Conservation (phyloP, 2,888 invertebrate genomes). For the Brachynemurus nebulosus region DNA sequence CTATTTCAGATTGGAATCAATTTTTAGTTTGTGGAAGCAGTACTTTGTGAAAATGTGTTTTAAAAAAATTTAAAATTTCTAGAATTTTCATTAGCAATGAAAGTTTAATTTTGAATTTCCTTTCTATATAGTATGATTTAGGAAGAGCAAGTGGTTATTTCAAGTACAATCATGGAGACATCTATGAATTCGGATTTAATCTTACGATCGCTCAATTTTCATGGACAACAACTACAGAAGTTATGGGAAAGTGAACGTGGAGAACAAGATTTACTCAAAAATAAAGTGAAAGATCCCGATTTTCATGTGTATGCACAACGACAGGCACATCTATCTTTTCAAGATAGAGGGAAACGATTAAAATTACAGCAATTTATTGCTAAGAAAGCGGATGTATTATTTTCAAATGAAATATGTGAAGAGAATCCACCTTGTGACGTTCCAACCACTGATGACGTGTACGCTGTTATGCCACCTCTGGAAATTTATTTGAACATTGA, state of each 20-base stretch:
- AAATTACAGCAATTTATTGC: slow-evolving; percentile 80
- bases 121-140: no score
- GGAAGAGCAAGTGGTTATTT: no score
- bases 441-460: slow-evolving; percentile 46
- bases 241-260: slow-evolving; percentile 77
- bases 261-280: slow-evolving; percentile 53
- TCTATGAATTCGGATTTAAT: slow-evolving; percentile 41
- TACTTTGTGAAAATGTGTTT: no score
- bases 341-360: slow-evolving; percentile 67
- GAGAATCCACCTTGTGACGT: slow-evolving; percentile 36
- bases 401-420: slow-evolving; percentile 39
- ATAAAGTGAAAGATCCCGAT: slow-evolving; percentile 46
- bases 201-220: slow-evolving; percentile 64
- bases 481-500: slow-evolving; percentile 75
- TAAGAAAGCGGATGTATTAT: slow-evolving; percentile 68
- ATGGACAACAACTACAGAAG: slow-evolving; percentile 77
- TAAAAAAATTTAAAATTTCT: no score
- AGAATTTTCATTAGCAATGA: no score
- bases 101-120: no score
- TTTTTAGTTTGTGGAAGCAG: no score
- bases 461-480: slow-evolving; percentile 73
- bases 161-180: slow-evolving; percentile 7
- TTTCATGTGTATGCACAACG: slow-evolving; percentile 65
- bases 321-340: slow-evolving; percentile 68
- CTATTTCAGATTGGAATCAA: no score